A percentile compares a stretch with the other conserved stretches of the same genome.
Conservation (phyloP, 2,113 vertebrate species). For the Mionectes macconnelli region DNA sequence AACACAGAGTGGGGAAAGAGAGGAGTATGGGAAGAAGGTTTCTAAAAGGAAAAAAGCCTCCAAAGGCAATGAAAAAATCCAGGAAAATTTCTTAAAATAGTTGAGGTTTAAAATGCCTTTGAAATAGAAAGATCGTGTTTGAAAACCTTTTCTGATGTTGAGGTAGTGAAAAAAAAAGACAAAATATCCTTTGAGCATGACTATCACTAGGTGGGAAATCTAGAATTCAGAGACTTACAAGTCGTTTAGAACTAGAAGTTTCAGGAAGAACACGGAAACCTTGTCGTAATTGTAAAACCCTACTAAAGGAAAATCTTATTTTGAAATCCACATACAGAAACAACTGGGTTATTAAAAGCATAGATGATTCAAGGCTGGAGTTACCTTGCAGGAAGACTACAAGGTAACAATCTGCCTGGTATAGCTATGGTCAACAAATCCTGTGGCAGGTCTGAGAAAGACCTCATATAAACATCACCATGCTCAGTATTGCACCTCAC, state of each 20-base stretch:
- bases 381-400: background rate
- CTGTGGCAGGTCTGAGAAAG: background rate
- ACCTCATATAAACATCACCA: background rate
- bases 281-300: background rate
- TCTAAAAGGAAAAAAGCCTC: background rate
- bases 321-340: background rate
- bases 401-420: background rate
- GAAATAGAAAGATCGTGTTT: background rate
- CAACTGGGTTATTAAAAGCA: background rate
- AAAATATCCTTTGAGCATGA: background rate
- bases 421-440: background rate
- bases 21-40: background rate
- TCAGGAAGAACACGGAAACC: background rate
- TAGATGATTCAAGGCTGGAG: background rate
- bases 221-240: background rate
- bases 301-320: background rate
- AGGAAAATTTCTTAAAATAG: background rate
- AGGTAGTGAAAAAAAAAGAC: background rate
- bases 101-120: background rate
- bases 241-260: background rate
- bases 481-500: background rate
- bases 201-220: background rate
- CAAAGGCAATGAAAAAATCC: background rate
- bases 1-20: background rate
- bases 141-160: background rate